Percentiles rank a stretch among this genome's conserved stretches.
These are phyloP conservation scores for Clarias fuscus DNA, from an alignment of 2,797 vertebrate species.

Conservation along the genomic window DNA sequence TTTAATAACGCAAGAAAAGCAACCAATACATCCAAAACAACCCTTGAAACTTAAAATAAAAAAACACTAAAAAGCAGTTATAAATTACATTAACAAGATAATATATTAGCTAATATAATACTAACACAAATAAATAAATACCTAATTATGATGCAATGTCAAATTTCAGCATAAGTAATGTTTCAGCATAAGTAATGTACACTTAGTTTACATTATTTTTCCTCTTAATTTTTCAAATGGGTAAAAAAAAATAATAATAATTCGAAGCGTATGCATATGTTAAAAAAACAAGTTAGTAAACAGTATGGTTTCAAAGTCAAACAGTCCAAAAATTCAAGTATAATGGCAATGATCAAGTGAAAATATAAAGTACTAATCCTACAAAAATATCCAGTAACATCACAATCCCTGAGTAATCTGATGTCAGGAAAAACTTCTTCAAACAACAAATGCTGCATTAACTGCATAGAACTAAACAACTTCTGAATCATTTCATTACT, in stretches of 20 bases:
- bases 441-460: neutral
- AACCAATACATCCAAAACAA: neutral
- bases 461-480: neutral
- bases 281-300: neutral
- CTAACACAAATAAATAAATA: neutral
- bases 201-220: neutral
- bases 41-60: neutral
- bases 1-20: neutral
- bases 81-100: too few species aligned
- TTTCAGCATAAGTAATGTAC: neutral
- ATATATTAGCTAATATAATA: neutral
- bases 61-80: neutral
- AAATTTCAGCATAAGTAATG: neutral
- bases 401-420: slow-evolving; percentile 48
- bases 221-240: neutral
- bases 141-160: neutral
- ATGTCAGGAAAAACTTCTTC: neutral
- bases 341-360: neutral
- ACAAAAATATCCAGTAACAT: slow-evolving; percentile 20
- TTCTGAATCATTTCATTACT: neutral
- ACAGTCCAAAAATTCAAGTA: neutral
- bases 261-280: neutral
- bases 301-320: slow-evolving; percentile 8
- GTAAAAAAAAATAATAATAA: neutral
- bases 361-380: slow-evolving; percentile 28